A percentile compares a stretch with the other conserved stretches of the same genome.
Evolutionary conservation across 2,113 vertebrate species (phyloP).

Genomic region (Ophthalmotilapia sp.): DNA sequence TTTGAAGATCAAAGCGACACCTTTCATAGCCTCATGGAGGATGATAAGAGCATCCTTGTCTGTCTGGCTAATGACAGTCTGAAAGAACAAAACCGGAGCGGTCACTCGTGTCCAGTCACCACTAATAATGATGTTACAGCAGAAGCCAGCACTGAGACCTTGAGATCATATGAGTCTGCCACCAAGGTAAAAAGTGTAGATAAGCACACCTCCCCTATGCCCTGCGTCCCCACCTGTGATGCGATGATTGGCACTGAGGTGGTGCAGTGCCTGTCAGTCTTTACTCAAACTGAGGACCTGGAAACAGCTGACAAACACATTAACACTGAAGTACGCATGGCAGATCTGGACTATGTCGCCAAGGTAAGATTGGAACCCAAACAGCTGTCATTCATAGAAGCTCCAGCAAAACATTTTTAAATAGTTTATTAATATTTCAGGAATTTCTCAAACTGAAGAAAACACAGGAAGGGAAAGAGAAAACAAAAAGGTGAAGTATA

Average conservation of each 20-base stretch:
- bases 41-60: not conserved
- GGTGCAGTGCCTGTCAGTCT: not conserved
- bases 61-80: not conserved
- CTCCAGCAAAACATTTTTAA: not conserved
- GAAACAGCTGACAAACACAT: slow-evolving; percentile 41
- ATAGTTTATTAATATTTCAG: slow-evolving; percentile 20
- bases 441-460: slow-evolving; percentile 47
- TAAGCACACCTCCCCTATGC: not conserved
- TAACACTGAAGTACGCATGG: slow-evolving; percentile 56
- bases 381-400: not conserved
- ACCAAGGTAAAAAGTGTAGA: not conserved
- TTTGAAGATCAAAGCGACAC: not conserved
- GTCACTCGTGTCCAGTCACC: not conserved
- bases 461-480: not conserved
- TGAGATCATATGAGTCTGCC: not conserved
- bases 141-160: not conserved
- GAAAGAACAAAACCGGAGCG: accelerated
- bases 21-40: slow-evolving; percentile 9
- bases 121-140: not conserved
- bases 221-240: not conserved
- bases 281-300: slow-evolving; percentile 30
- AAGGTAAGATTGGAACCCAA: slow-evolving; percentile 28
- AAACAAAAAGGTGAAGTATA: slow-evolving; percentile 39
- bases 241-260: not conserved
- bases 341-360: slow-evolving; percentile 55